phyloP scores from a whole-genome alignment of 2,888 invertebrate genomes.

The Unio delphinus region DNA sequence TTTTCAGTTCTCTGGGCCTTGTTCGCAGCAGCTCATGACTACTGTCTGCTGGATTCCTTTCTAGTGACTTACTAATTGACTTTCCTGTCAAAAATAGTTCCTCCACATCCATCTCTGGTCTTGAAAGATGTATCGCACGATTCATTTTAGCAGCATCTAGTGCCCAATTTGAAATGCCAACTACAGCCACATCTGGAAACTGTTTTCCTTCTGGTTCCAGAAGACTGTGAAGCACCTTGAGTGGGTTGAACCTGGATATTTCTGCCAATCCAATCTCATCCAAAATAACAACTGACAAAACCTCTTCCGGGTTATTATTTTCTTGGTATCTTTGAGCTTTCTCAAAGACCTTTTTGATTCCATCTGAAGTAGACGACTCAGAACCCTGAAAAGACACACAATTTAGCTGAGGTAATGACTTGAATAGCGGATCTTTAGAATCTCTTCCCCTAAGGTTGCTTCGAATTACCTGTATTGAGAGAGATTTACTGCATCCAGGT shows the following conservation, averaged over 20 bases:
- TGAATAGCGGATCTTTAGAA: slow-evolving; percentile 42
- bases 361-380: slow-evolving; percentile 56
- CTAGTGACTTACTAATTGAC: slow-evolving; percentile 39
- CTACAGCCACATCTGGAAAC: slow-evolving; percentile 49
- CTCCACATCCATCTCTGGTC: slow-evolving; percentile 48
- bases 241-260: slow-evolving; percentile 51
- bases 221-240: slow-evolving; percentile 54
- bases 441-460: slow-evolving; percentile 50
- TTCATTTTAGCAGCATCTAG: slow-evolving; percentile 64
- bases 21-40: background rate
- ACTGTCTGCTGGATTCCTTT: background rate
- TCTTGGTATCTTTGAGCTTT: slow-evolving; percentile 47
- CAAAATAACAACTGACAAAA: slow-evolving; percentile 51
- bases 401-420: slow-evolving; percentile 38
- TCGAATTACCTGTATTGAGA: slow-evolving; percentile 48
- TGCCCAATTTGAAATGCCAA: slow-evolving; percentile 56
- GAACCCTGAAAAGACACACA: slow-evolving; percentile 55
- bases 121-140: slow-evolving; percentile 52
- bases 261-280: slow-evolving; percentile 62
- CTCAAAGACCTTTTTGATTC: slow-evolving; percentile 53
- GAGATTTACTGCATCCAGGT: slow-evolving; percentile 55
- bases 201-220: slow-evolving; percentile 43
- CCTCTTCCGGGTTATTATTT: slow-evolving; percentile 27
- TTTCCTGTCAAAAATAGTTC: slow-evolving; percentile 45
- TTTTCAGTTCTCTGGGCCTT: too few species aligned